Percentiles rank a stretch among this genome's conserved stretches.
These are phyloP conservation scores for Oncorhynchus gorbuscha DNA, from an alignment of 2,113 vertebrate species.

Conservation along the genomic window DNA sequence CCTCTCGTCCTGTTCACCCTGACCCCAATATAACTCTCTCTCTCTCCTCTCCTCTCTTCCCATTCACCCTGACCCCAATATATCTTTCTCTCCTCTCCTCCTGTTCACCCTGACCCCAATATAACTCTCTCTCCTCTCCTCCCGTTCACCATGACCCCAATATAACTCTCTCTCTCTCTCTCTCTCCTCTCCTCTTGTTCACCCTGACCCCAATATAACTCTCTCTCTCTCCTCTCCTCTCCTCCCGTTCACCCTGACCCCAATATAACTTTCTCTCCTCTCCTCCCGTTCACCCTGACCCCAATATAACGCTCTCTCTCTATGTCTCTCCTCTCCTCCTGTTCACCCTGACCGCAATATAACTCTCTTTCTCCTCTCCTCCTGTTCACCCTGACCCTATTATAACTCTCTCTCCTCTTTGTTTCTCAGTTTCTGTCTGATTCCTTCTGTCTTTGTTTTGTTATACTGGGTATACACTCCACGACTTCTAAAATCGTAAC, in stretches of 20 bases:
- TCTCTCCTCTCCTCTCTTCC: not conserved
- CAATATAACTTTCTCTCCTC: slow-evolving; percentile 9
- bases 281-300: slow-evolving; percentile 21
- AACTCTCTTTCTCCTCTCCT: slow-evolving; percentile 2
- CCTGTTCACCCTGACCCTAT: slow-evolving; percentile 25
- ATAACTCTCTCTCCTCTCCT: not conserved
- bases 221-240: no score
- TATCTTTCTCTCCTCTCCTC: no score
- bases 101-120: no score
- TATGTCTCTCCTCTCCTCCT: not conserved
- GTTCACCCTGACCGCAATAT: slow-evolving; percentile 26
- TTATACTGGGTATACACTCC: no score
- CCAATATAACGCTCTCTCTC: slow-evolving; percentile 1
- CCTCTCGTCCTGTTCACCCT: no score
- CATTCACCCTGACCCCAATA: no score
- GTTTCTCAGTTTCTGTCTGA: not conserved
- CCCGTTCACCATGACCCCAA: slow-evolving; percentile 22
- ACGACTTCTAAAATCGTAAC: no score
- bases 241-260: slow-evolving; percentile 18
- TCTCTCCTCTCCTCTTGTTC: not conserved
- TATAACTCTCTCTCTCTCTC: not conserved
- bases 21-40: no score
- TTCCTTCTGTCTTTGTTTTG: no score
- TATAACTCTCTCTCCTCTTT: slow-evolving; percentile 1
- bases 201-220: slow-evolving; percentile 28